phyloP scores from a whole-genome alignment of 1,140 invertebrate genomes.

The Zaprionus ghesquierei region DNA sequence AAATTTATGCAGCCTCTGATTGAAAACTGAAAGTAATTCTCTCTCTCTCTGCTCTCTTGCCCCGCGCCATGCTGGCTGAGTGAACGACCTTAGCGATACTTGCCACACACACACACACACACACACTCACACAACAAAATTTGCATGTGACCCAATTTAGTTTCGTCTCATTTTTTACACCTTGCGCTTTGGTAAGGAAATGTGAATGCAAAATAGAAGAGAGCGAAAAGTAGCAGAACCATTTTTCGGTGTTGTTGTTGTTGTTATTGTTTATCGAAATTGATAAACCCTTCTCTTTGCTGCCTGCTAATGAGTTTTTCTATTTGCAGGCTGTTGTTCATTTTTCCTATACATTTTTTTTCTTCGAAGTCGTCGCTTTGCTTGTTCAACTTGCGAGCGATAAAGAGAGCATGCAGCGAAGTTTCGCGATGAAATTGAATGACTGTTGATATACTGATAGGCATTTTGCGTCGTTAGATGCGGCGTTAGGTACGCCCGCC shows the following conservation, averaged over 20 bases:
- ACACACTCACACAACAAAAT: not conserved
- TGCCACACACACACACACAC: not conserved
- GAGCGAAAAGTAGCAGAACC: not conserved
- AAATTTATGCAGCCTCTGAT: conserved; percentile 64
- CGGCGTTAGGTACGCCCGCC: too few relatives aligned
- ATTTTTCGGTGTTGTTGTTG: not conserved
- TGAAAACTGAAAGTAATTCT: conserved; percentile 52
- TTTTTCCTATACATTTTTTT: too few relatives aligned
- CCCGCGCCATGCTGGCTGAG: conserved; percentile 6
- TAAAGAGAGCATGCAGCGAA: not conserved
- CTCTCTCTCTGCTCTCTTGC: not conserved
- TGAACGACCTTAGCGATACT: conserved; percentile 23
- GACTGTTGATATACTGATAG: conserved; percentile 6
- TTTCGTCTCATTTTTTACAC: not conserved
- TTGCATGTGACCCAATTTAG: conserved; percentile 30
- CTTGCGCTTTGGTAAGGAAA: conserved; percentile 4
- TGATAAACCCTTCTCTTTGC: not conserved
- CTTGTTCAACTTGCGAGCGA: not conserved
- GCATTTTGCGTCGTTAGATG: conserved; percentile 13
- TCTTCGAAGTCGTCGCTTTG: not conserved
- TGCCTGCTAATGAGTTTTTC: conserved; percentile 7
- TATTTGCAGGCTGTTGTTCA: not conserved
- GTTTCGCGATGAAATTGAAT: not conserved
- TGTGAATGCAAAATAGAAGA: conserved; percentile 3
- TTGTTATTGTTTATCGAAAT: conserved; percentile 6